A percentile compares a stretch with the other conserved stretches of the same genome.
phyloP scores from a whole-genome alignment of 2,888 invertebrate species.

The Hemithea aestivaria region DNA sequence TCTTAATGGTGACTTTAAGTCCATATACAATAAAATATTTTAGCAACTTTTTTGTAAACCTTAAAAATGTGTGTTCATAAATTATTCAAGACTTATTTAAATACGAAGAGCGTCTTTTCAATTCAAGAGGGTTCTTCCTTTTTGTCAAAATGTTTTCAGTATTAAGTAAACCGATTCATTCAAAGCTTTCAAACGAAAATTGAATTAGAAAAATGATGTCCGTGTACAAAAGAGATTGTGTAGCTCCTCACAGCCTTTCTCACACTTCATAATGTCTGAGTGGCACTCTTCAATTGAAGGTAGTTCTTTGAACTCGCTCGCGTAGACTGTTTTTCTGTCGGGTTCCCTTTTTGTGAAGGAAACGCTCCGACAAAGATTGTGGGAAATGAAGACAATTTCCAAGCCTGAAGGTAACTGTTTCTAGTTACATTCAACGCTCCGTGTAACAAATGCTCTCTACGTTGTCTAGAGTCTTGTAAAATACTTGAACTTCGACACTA shows the following conservation, averaged over 20 bases:
- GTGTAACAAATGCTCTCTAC: slow-evolving; percentile 26
- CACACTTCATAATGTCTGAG: slow-evolving; percentile 37
- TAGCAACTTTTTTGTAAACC: too few relatives aligned
- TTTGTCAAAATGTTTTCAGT: slow-evolving; percentile 6
- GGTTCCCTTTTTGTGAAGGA: slow-evolving; percentile 36
- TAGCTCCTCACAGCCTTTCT: slow-evolving; percentile 23
- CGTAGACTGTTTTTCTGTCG: slow-evolving; percentile 35
- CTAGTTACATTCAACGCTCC: slow-evolving; percentile 33
- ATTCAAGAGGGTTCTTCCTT: slow-evolving; percentile 5
- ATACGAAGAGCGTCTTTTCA: slow-evolving; percentile 9
- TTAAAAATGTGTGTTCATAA: too few relatives aligned
- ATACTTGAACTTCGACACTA: background rate
- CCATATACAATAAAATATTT: too few relatives aligned
- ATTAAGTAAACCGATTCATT: slow-evolving; percentile 7
- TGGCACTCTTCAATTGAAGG: slow-evolving; percentile 37
- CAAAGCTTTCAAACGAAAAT: slow-evolving; percentile 9
- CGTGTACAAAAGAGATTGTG: slow-evolving; percentile 25
- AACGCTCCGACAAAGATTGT: slow-evolving; percentile 38
- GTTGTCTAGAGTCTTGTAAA: slow-evolving; percentile 7
- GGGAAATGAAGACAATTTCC: slow-evolving; percentile 52
- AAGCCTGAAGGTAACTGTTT: slow-evolving; percentile 33
- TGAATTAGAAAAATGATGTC: slow-evolving; percentile 18
- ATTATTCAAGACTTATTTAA: slow-evolving; percentile 6
- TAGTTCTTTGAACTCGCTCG: slow-evolving; percentile 46
- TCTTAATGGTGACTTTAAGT: too few relatives aligned